A percentile compares a stretch with the other conserved stretches of the same genome.
Evolutionary conservation across 2,113 vertebrate species (phyloP).

Genomic region (Equus quagga): DNA sequence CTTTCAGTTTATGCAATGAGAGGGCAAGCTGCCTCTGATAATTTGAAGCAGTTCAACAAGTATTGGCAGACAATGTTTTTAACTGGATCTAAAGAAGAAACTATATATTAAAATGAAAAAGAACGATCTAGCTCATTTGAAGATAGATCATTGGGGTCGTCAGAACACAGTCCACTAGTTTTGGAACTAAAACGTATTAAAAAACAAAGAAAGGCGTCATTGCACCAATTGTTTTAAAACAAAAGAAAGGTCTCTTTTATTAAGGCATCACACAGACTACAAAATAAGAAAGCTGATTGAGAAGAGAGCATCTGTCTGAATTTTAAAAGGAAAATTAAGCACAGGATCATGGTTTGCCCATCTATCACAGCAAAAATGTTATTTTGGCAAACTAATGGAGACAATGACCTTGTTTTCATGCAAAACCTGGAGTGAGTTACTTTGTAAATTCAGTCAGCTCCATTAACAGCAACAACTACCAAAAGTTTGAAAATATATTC

Average conservation of each 20-base stretch:
- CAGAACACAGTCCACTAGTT: not conserved
- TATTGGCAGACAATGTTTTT: not conserved
- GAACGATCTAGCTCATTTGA: not conserved
- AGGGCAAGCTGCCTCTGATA: slow-evolving; percentile 30
- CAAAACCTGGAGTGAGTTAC: not conserved
- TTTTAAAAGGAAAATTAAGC: slow-evolving; percentile 62
- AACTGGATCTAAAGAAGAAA: not conserved
- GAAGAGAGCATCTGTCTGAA: slow-evolving; percentile 47
- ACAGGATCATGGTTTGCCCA: not conserved
- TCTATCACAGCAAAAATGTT: slow-evolving; percentile 46
- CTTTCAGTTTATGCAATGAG: not conserved
- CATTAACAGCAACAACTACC: not conserved
- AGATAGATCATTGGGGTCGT: not conserved
- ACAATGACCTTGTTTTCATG: slow-evolving; percentile 29
- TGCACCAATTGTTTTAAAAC: slow-evolving; percentile 5
- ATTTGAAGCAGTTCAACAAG: not conserved
- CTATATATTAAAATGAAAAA: not conserved
- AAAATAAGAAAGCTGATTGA: not conserved
- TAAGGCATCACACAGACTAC: not conserved
- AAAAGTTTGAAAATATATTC: not conserved
- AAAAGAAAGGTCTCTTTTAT: not conserved
- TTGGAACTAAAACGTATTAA: not conserved
- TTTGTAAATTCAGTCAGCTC: slow-evolving; percentile 28
- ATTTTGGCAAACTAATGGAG: slow-evolving; percentile 29
- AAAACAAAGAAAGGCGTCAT: not conserved